These are phyloP conservation scores for Atrichornis clamosus DNA, from an alignment of 2,113 vertebrate species.

Conservation along the genomic window DNA sequence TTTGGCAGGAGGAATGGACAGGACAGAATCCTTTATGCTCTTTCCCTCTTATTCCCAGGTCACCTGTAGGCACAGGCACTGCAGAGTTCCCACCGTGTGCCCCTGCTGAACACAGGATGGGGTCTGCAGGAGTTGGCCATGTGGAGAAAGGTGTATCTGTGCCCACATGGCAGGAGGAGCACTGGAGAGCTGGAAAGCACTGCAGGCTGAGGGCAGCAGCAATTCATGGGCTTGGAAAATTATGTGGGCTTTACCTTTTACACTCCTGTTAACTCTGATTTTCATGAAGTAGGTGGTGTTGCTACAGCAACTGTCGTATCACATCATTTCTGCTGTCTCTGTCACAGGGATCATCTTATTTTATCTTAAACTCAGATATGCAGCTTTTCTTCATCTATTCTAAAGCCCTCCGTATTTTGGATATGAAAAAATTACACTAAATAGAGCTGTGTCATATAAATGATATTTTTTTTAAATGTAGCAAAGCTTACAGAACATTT, in stretches of 20 bases:
- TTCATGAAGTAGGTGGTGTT: conserved; percentile 75
- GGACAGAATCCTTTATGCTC: not conserved
- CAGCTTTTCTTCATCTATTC: conserved; percentile 32
- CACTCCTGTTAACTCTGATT: conserved; percentile 67
- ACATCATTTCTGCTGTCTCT: conserved; percentile 70
- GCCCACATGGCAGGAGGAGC: not conserved
- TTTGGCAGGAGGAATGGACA: not conserved
- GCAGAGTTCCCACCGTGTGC: not conserved
- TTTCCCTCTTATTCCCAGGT: not conserved
- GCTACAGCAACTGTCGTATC: conserved; percentile 78
- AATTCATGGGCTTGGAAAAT: conserved; percentile 47
- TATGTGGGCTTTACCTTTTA: conserved; percentile 58
- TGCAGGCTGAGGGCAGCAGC: conserved; percentile 47
- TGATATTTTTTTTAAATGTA: not conserved
- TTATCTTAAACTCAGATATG: conserved; percentile 49
- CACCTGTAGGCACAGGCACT: not conserved
- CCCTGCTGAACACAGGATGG: not conserved
- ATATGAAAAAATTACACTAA: conserved; percentile 30
- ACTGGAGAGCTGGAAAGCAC: not conserved
- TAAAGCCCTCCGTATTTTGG: conserved; percentile 4
- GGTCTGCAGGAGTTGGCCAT: not conserved
- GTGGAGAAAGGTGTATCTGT: not conserved
- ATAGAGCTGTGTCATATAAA: not conserved
- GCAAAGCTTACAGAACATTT: not conserved
- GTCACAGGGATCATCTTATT: conserved; percentile 63